phyloP scores from a whole-genome alignment of 2,888 invertebrate genomes.

The Agapetus fuscipes region DNA sequence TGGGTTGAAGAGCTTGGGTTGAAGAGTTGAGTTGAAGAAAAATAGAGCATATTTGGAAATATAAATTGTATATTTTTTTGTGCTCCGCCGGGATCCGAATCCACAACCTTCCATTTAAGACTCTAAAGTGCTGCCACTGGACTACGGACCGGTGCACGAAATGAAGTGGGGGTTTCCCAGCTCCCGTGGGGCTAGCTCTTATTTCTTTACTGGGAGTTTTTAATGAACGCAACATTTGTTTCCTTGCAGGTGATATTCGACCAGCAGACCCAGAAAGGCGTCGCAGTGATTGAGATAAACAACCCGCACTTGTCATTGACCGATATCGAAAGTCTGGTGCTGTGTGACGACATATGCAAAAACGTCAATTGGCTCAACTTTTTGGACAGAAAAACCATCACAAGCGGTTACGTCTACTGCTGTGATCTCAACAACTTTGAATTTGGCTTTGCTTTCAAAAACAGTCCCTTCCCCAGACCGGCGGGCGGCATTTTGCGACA shows the following conservation, averaged over 20 bases:
- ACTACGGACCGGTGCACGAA: too few relatives aligned
- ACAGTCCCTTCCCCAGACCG: slow-evolving; percentile 20
- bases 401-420: slow-evolving; percentile 20
- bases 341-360: slow-evolving; percentile 21
- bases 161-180: too few relatives aligned
- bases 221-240: too few relatives aligned
- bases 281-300: slow-evolving; percentile 21
- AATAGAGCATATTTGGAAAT: too few relatives aligned
- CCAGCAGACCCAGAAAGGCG: slow-evolving; percentile 18
- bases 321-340: slow-evolving; percentile 16
- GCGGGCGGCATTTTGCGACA: slow-evolving; percentile 19
- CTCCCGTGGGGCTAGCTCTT: too few relatives aligned
- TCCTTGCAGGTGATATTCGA: slow-evolving; percentile 20
- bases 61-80: too few relatives aligned
- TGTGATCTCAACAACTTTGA: slow-evolving; percentile 22
- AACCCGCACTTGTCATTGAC: slow-evolving; percentile 16
- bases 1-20: too few relatives aligned
- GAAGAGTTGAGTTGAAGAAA: too few relatives aligned
- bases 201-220: too few relatives aligned
- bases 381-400: slow-evolving; percentile 19
- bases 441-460: slow-evolving; percentile 19
- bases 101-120: too few relatives aligned
- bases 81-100: too few relatives aligned
- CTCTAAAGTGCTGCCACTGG: too few relatives aligned
- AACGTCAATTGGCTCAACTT: slow-evolving; percentile 22